Conservation (phyloP, 2,888 invertebrate species). For the Cephus sareptanus region DNA sequence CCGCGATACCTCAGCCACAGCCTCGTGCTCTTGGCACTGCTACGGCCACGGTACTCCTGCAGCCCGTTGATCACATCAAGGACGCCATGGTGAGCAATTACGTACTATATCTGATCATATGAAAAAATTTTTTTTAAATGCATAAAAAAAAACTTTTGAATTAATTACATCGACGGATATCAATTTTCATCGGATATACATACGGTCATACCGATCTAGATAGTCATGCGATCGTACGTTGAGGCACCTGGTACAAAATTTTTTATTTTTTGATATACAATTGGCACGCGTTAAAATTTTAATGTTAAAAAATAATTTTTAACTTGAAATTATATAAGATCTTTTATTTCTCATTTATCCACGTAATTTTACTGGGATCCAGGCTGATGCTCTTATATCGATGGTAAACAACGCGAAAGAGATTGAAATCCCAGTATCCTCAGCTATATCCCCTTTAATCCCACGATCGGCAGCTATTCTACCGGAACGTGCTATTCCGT, state of each 20-base stretch:
- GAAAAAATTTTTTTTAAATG: background rate
- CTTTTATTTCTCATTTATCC: background rate
- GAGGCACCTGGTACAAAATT: no score
- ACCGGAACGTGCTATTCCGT: background rate
- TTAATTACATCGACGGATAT: background rate
- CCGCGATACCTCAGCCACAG: conserved; percentile 48
- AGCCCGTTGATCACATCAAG: conserved; percentile 63
- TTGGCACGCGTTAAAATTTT: background rate
- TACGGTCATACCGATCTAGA: no score
- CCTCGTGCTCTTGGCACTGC: conserved; percentile 49
- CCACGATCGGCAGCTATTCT: conserved; percentile 49
- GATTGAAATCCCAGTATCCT: conserved; percentile 36
- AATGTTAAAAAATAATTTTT: background rate
- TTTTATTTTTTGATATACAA: background rate
- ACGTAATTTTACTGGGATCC: background rate
- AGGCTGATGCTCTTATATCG: background rate
- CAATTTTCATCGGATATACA: background rate
- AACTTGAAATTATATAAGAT: background rate
- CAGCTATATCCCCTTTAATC: conserved; percentile 48
- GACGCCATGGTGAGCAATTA: conserved; percentile 62
- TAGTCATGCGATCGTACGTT: background rate
- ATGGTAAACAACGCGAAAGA: background rate
- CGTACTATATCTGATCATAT: background rate
- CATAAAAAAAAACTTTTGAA: background rate
- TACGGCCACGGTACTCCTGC: conserved; percentile 58